Percentiles rank a stretch among this genome's conserved stretches.
Conservation (phyloP, 2,113 vertebrate genomes). For the Lanius ludovicianus region DNA sequence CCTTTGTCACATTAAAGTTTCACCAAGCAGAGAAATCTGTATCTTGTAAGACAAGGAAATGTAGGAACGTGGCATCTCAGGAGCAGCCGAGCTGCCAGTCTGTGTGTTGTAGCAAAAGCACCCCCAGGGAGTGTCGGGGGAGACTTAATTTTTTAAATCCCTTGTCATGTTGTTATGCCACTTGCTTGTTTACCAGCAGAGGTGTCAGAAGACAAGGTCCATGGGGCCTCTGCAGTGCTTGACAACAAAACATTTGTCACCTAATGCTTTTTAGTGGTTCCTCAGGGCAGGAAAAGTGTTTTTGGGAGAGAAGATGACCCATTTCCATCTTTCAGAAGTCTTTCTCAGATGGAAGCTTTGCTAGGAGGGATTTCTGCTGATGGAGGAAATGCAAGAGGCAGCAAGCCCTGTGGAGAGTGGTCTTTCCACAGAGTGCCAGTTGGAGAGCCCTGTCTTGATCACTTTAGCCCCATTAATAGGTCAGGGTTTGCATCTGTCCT, state of each 20-base stretch:
- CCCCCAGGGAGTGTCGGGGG: not conserved
- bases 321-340: not conserved
- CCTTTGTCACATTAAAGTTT: slow-evolving; percentile 33
- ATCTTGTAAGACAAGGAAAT: slow-evolving; percentile 38
- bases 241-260: not conserved
- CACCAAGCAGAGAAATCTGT: not conserved
- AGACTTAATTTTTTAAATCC: slow-evolving; percentile 45
- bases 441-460: not conserved
- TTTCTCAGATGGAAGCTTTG: not conserved
- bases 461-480: not conserved
- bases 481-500: not conserved
- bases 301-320: not conserved
- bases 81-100: not conserved
- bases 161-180: not conserved
- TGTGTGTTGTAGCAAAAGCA: not conserved
- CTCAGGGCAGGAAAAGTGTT: not conserved
- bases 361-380: not conserved
- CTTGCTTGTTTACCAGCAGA: not conserved
- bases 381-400: not conserved
- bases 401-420: not conserved
- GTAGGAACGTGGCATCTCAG: not conserved
- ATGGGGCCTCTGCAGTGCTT: not conserved
- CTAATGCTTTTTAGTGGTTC: slow-evolving; percentile 12
- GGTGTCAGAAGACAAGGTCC: slow-evolving; percentile 8
- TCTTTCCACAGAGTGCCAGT: not conserved